Evolutionary conservation across 2,888 invertebrate species (phyloP).

Genomic region (Dicyrtoma fusca): DNA sequence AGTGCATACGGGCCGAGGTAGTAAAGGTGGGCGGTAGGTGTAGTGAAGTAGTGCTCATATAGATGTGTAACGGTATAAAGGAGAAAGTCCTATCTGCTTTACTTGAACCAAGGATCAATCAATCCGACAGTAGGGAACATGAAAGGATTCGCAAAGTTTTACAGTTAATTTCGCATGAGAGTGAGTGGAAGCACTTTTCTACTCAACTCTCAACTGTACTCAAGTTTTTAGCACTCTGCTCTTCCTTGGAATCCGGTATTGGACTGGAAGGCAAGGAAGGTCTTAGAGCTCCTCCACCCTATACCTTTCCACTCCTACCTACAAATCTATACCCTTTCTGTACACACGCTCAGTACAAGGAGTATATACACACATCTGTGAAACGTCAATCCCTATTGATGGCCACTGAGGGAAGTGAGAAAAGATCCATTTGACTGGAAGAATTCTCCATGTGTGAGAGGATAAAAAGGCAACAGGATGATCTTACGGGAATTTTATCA

Average conservation of each 20-base stretch:
- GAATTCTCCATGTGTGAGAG: constrained; percentile 5
- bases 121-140: constrained; percentile 39
- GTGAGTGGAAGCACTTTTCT: constrained; percentile 35
- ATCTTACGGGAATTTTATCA: background rate
- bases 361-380: constrained; percentile 15
- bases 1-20: background rate
- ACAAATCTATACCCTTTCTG: background rate
- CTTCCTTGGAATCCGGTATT: too few species aligned
- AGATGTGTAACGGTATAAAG: background rate
- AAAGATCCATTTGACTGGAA: constrained; percentile 31
- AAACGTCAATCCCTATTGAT: constrained; percentile 31
- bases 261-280: background rate
- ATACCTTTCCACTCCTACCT: background rate
- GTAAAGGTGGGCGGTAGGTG: background rate
- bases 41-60: background rate
- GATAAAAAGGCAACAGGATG: constrained; percentile 10
- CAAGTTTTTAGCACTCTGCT: background rate
- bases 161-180: constrained; percentile 42
- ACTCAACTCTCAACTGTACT: background rate
- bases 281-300: background rate
- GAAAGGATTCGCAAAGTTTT: constrained; percentile 43
- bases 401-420: constrained; percentile 25
- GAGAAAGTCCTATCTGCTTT: constrained; percentile 33
- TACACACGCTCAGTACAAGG: background rate
- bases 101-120: constrained; percentile 40